Base-by-base conservation (phyloP, 2,113 vertebrate species). In the Dicentrarchus labrax region DNA sequence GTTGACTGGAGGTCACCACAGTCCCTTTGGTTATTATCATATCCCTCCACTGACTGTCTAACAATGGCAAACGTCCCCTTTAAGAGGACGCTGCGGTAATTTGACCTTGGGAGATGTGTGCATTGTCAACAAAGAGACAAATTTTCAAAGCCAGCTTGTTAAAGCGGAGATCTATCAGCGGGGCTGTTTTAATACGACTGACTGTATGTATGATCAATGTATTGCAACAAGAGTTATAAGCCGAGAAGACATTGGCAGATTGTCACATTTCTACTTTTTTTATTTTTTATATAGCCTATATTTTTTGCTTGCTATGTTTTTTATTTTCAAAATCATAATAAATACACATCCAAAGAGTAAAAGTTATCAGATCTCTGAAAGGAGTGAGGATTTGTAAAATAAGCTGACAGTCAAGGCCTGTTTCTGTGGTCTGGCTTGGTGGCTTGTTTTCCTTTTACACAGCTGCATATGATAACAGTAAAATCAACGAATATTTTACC, bases 1-100 rank as follows among this genome's bases (percentile, higher is more conserved):
- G 24, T 12, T 38, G 51, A 8, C 47, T 60, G 11, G n/a, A 16
- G 21, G 61, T 43, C 43, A 24, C 2, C 1, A 8, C 22, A 22
- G 15, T 30, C 56, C n/a, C 16, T 64, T 22, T 16, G 24, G 13
- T 60, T 8, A 17, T 41, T 11, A 11, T 68, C 3, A 39, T 77
- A 47, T 50, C n/a, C 5, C 13, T 8, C 53, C 41, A 4, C n/a
- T 74, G 17, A 21, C 17, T 50, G 62, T 51, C 51, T 11, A 38
- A 62, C 70, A 76, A 36, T 43, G 50, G 8, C 57, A n/a, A 9
- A 89, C 85, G 80, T 90, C 72, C 88, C 86, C 87, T 88, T 90
- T 90, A 92, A 92, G 88, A 88, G 54, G 64, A 61, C 57, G 48
- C 48, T 66, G 45, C 12, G 21, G 80, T 54, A 83, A 80, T 13